These are phyloP conservation scores for Cinara cedri DNA, from an alignment of 2,888 invertebrate species.

Conservation along the genomic window DNA sequence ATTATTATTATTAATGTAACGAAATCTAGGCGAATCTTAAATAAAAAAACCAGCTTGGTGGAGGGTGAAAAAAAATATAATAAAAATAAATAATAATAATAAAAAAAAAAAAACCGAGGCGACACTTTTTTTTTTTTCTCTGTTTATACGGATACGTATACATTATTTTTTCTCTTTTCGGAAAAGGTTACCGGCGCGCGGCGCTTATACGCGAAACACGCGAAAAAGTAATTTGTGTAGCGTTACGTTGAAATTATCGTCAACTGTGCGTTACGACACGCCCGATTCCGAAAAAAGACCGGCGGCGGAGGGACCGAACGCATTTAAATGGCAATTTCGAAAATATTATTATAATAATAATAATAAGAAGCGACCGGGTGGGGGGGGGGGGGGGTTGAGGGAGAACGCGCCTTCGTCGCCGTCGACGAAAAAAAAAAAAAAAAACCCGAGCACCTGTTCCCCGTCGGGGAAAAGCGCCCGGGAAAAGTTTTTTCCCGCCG, in stretches of 20 bases:
- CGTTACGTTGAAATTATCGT: conserved; percentile 52
- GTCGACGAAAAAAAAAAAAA: background rate
- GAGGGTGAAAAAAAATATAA: conserved; percentile 19
- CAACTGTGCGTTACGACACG: conserved; percentile 41
- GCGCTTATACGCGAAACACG: conserved; percentile 28
- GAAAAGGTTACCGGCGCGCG: conserved; percentile 23
- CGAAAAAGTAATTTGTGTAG: conserved; percentile 52
- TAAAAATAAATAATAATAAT: too few species aligned
- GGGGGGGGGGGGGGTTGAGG: background rate
- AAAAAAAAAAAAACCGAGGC: background rate
- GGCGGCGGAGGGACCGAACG: background rate
- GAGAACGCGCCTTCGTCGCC: conserved; percentile 10
- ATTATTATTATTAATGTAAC: conserved; percentile 36
- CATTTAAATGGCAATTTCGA: conserved; percentile 48
- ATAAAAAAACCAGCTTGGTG: conserved; percentile 30
- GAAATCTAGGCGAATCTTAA: conserved; percentile 36
- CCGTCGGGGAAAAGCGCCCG: background rate
- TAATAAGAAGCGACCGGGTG: too few species aligned
- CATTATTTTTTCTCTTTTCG: too few species aligned
- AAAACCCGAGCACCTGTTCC: conserved; percentile 30
- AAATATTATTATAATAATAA: conserved; percentile 29
- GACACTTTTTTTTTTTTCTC: conserved; percentile 49
- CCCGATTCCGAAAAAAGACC: conserved; percentile 19
- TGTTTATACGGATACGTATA: too few species aligned
- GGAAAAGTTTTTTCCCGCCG: conserved; percentile 23